Conservation (phyloP, 2,797 vertebrate genomes). For the Oryzias dopingdopingensis region DNA sequence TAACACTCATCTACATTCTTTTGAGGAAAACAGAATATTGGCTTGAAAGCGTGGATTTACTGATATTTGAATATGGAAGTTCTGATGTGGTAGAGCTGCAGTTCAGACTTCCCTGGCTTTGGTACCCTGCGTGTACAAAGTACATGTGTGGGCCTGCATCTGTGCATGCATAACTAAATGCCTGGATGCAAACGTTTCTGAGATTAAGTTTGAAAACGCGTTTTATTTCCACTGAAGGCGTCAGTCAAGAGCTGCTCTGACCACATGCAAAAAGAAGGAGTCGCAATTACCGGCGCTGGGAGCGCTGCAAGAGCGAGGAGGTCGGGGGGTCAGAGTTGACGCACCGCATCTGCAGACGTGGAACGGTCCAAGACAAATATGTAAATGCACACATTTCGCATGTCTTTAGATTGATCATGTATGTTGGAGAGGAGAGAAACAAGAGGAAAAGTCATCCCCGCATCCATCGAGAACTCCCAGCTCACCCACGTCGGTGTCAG, state of each 20-base stretch:
- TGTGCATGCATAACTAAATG: conserved; percentile 21
- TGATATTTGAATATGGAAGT: too few species aligned
- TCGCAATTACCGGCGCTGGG: conserved; percentile 5
- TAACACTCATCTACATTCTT: too few species aligned
- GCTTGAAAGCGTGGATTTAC: too few species aligned
- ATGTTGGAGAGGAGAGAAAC: conserved; percentile 16
- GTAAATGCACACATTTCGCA: conserved; percentile 2
- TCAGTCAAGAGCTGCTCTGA: conserved; percentile 11
- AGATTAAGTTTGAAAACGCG: not conserved
- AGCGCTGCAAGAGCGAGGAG: conserved; percentile 16
- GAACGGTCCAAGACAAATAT: conserved; percentile 31
- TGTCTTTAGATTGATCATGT: conserved; percentile 3
- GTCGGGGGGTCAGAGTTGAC: conserved; percentile 14
- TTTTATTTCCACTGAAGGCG: conserved; percentile 21
- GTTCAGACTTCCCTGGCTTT: not conserved
- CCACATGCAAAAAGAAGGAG: conserved; percentile 1
- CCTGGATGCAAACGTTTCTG: conserved; percentile 7
- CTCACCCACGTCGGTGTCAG: conserved; percentile 61
- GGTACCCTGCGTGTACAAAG: not conserved
- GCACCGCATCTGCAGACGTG: conserved; percentile 18
- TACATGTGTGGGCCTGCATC: conserved; percentile 4
- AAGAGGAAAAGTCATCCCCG: conserved; percentile 30
- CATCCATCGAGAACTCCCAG: conserved; percentile 32
- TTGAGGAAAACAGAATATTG: too few species aligned
- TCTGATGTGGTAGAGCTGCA: too few species aligned